Base-by-base conservation (phyloP, 2,888 invertebrate species). In the Andrena minutula region DNA sequence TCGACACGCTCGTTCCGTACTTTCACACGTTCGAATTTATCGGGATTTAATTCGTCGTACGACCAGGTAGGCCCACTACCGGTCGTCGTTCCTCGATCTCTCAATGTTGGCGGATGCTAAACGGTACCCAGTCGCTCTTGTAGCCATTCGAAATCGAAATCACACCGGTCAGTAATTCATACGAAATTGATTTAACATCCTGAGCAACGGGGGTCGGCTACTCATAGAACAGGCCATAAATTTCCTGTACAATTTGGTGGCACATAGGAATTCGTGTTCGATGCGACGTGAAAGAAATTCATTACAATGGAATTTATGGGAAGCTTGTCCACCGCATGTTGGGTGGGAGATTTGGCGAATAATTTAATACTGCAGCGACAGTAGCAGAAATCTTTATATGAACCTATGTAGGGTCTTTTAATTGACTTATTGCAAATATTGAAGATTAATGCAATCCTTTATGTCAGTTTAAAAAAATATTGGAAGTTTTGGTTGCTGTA, bases 11-110 rank as follows among this genome's bases (percentile, higher is more conserved):
- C 76, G 78, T 80, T 72, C 78, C 58, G 58, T 83, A 79, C 83
- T 81, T 83, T 87, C 81, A 82, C 85, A 63, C 81, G 81, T 84
- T 76, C 75, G 71, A 86, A 84, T 88, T 88, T 86, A 88, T 86
- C 83, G 86, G 75, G 71, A 77, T 87, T 88, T 86, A 83, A 87
- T 88, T 88, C 82, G 84, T 75, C 79, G 80, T 77, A 60, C 58
- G 65, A 81, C 74, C 82, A 23, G 63, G 47, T 69, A 69, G 69
- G 69, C 75, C 82, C 47, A 81, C 81, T 74, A 73, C 73, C 66
- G 80, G 58, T 60, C 68, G 23, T 26, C 73, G 69, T 60, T 80
- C 60, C 68, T 51, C 35, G 63, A 81, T 81, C 69, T 82, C 69
- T 70, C 63, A 75, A 75, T 70, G 74, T 53, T 41, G 47, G 28